Conservation (phyloP, 2,797 vertebrate species). For the Pempheris klunzingeri region DNA sequence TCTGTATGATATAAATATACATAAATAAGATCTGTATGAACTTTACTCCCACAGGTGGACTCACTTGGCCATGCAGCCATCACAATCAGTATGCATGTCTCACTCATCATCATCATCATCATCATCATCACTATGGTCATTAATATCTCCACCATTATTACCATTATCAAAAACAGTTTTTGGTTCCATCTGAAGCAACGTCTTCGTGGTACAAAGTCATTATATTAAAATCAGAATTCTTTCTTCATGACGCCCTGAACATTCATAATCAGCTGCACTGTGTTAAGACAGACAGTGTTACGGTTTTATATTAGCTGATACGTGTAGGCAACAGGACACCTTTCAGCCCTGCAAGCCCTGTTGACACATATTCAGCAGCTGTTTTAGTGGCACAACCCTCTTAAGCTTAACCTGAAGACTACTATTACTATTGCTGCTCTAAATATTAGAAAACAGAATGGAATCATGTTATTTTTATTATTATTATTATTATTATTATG, state of each 20-base stretch:
- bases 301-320: conserved; percentile 3
- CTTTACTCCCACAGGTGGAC: conserved; percentile 29
- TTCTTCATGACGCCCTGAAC: background rate
- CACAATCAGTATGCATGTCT: conserved; percentile 31
- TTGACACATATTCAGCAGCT: background rate
- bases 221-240: conserved; percentile 2
- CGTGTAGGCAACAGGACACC: conserved; percentile 29
- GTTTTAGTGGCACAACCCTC: conserved; percentile 4
- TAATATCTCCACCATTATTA: conserved; percentile 10
- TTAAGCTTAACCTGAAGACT: background rate
- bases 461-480: background rate
- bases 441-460: background rate
- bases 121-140: conserved; percentile 1
- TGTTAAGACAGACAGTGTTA: background rate
- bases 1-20: conserved; percentile 70
- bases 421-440: conserved; percentile 30
- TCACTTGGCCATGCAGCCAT: conserved; percentile 27
- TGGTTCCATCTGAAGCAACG: conserved; percentile 26
- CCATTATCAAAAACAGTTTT: conserved; percentile 25
- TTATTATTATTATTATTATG: conserved; percentile 6
- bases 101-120: conserved; percentile 18
- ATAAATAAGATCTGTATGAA: conserved; percentile 60
- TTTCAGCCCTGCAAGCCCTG: background rate
- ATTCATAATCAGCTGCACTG: background rate
- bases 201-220: conserved; percentile 10